phyloP scores from a whole-genome alignment of 1,140 invertebrate genomes.

The Bombus impatiens region DNA sequence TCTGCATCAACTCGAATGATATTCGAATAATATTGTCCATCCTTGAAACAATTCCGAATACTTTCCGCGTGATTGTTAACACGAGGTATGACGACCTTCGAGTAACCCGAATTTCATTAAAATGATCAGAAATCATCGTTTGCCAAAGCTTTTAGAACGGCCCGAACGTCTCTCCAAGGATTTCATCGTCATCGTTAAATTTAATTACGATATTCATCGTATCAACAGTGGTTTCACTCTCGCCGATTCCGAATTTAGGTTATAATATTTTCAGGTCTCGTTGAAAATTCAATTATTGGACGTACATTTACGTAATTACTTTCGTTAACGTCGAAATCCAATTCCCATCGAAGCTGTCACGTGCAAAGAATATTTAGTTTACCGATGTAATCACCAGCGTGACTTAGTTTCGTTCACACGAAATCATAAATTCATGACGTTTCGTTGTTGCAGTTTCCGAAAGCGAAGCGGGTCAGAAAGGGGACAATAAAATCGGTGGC shows the following conservation, averaged over 20 bases:
- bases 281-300: background rate
- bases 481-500: background rate
- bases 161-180: background rate
- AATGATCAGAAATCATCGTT: background rate
- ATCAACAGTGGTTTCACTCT: background rate
- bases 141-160: background rate
- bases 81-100: too few relatives aligned
- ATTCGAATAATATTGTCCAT: too few relatives aligned
- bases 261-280: background rate
- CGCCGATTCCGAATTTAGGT: background rate
- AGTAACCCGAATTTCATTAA: too few relatives aligned
- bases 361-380: background rate
- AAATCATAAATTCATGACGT: background rate
- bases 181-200: background rate
- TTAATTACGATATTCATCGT: background rate
- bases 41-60: too few relatives aligned
- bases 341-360: background rate
- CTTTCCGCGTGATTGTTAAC: too few relatives aligned
- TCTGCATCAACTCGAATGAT: background rate
- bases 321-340: background rate
- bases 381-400: background rate
- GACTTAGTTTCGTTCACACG: background rate
- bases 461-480: too few relatives aligned
- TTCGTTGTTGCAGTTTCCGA: background rate
- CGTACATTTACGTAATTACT: conserved; percentile 18